Base-by-base conservation (phyloP, 2,888 invertebrate genomes). In the Lepidocyrtinus sp. region DNA sequence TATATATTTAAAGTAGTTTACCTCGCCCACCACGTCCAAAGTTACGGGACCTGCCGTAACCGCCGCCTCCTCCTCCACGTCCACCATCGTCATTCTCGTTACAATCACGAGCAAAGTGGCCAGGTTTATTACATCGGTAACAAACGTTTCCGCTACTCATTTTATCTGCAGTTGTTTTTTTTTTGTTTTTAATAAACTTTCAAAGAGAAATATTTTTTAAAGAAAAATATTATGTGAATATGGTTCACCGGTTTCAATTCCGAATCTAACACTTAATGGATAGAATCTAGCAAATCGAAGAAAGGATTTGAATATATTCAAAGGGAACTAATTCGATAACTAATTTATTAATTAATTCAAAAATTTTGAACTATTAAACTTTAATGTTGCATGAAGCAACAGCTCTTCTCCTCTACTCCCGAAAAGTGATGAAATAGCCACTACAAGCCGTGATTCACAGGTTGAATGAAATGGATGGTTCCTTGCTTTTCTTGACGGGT, bases 21-120 rank as follows among this genome's bases (percentile, higher is more conserved):
- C 36, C 36, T 36, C 12, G 36, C 12, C 36, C 36, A 36, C 36
- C 36, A 7, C 36, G 36, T 7, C 5, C 36, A 36, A 36, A 36
- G 36, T 12, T 36, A 7, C 36, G 5, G 12, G 36, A 5, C 36
- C 82, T 63, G 87, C 92, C 91, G 82, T 90, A 88, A 64, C 90
- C 89, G 88, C 91, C 90, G 3, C 76, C 76, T 64, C 77, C 77
- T 85, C 91, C 93, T 77, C 91, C 91, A 12, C 77, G 77, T 27
- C 87, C 68, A 2, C 86, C 84, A 19, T 87, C 83, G 22, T 87
- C 86, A 65, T 87, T 86, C 27, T 87, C 82, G 50, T 76, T 76
- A 90, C 98, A 97, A 90, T 97, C 97, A 87, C 97, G 93, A 88
- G 97, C 96, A 90, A 96, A 95, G 90, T 97, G 97, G 87, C 97